phyloP scores from a whole-genome alignment of 2,888 invertebrate genomes.

The Crematogaster levior region DNA sequence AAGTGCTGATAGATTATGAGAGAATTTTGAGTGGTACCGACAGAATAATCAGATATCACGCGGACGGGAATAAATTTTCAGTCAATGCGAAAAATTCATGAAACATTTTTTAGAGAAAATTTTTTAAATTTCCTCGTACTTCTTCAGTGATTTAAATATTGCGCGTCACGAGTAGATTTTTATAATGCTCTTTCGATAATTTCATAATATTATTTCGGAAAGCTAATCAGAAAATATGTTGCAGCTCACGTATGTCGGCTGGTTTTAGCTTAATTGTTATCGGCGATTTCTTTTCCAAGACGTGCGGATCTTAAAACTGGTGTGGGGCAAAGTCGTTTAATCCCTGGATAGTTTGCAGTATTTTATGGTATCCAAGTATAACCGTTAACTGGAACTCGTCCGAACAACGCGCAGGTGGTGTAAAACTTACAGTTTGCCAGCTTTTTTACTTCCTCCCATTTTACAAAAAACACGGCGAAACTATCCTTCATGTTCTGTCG shows the following conservation, averaged over 20 bases:
- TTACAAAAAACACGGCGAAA: constrained; percentile 17
- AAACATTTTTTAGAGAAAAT: too few species aligned
- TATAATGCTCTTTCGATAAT: constrained; percentile 14
- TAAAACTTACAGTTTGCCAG: constrained; percentile 38
- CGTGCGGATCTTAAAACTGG: constrained; percentile 10
- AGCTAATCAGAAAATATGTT: neutral
- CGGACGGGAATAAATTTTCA: neutral
- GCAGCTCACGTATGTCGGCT: neutral
- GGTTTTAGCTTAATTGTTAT: constrained; percentile 30
- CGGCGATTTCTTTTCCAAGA: neutral
- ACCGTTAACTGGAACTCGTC: constrained; percentile 44
- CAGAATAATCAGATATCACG: neutral
- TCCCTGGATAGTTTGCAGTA: constrained; percentile 19
- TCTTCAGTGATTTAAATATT: neutral
- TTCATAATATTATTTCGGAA: too few species aligned
- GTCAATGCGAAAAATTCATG: neutral
- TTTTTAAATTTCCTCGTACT: neutral
- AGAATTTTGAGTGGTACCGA: neutral
- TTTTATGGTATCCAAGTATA: constrained; percentile 46
- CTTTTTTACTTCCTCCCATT: constrained; percentile 1
- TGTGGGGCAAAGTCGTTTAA: constrained; percentile 25
- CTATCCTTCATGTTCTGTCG: constrained; percentile 29
- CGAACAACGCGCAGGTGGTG: constrained; percentile 35
- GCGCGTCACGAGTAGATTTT: neutral
- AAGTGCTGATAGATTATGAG: neutral